Conservation (phyloP, 1,140 invertebrate species). For the Drosophila funebris region DNA sequence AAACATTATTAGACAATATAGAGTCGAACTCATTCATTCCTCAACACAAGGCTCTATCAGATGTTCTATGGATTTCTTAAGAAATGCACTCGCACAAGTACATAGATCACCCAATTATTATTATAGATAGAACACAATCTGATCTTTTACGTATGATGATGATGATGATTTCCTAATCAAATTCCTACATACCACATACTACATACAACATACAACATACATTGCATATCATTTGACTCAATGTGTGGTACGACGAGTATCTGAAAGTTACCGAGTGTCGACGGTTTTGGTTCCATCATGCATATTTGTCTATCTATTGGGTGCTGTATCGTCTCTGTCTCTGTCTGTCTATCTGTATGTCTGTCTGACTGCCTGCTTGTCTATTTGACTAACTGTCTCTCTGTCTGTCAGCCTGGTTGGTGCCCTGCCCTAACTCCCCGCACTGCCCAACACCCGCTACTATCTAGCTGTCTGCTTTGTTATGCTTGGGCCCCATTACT, state of each 20-base stretch:
- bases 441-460: background rate
- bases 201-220: too few relatives aligned
- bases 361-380: conserved; percentile 46
- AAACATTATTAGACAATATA: too few relatives aligned
- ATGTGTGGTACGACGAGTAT: conserved; percentile 39
- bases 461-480: conserved; percentile 50
- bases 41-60: too few relatives aligned
- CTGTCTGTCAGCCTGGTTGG: conserved; percentile 16
- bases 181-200: too few relatives aligned
- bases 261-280: conserved; percentile 54
- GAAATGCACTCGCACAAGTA: too few relatives aligned
- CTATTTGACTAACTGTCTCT: conserved; percentile 64
- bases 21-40: too few relatives aligned
- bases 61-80: too few relatives aligned
- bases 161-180: conserved; percentile 39
- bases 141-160: conserved; percentile 17
- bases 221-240: conserved; percentile 24
- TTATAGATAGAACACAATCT: conserved; percentile 21
- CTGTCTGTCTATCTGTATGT: conserved; percentile 7
- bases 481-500: conserved; percentile 76
- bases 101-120: conserved; percentile 34
- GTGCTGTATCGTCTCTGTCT: conserved; percentile 46
- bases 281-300: conserved; percentile 44
- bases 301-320: conserved; percentile 78
- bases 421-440: background rate